These are phyloP conservation scores for Scaptomyza caliginosa DNA, from an alignment of 2,888 invertebrate species.

Conservation along the genomic window DNA sequence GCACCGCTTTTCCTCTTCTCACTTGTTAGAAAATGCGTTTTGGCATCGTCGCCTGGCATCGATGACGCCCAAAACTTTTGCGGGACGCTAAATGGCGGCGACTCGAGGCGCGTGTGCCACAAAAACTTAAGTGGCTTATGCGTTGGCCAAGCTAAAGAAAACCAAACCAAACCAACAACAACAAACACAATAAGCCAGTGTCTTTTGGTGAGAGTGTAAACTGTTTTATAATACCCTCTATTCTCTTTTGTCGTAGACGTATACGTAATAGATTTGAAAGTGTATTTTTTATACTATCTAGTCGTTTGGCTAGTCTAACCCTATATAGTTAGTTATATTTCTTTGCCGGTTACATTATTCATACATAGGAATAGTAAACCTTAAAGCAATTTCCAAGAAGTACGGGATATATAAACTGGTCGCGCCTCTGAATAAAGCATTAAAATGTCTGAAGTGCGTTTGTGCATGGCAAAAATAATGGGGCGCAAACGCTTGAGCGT, in stretches of 20 bases:
- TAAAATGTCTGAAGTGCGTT: conserved; percentile 66
- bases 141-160: conserved; percentile 58
- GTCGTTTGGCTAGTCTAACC: no score
- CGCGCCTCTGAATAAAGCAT: conserved; percentile 54
- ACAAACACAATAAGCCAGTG: conserved; percentile 10
- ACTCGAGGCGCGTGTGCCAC: conserved; percentile 77
- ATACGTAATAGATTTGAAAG: not conserved
- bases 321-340: no score
- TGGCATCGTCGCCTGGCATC: conserved; percentile 61
- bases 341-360: no score
- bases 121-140: conserved; percentile 80
- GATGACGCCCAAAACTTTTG: conserved; percentile 75
- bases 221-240: not conserved
- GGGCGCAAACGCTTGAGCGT: conserved; percentile 50
- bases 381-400: not conserved
- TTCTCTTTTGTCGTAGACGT: no score
- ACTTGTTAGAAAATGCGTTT: conserved; percentile 64
- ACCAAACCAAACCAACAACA: conserved; percentile 32
- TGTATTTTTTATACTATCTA: no score
- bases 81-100: conserved; percentile 77
- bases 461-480: conserved; percentile 74
- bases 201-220: not conserved
- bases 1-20: not conserved
- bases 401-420: conserved; percentile 18
- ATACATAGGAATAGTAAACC: no score